phyloP scores from a whole-genome alignment of 1,140 invertebrate genomes.

The Neodiprion fabricii region DNA sequence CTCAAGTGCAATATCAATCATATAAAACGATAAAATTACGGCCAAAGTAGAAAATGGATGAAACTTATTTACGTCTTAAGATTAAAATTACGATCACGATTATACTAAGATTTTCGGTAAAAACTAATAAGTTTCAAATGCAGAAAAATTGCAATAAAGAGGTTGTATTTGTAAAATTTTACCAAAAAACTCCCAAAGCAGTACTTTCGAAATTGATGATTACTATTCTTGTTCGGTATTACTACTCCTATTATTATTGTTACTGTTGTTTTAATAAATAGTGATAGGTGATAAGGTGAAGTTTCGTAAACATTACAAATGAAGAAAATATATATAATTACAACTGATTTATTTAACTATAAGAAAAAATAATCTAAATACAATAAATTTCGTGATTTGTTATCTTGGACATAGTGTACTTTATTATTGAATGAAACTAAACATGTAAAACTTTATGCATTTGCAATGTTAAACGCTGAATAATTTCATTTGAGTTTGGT shows the following conservation, averaged over 20 bases:
- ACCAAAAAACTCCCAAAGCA: background rate
- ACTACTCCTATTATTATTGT: too few species aligned
- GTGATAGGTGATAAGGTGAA: background rate
- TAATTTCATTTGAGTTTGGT: background rate
- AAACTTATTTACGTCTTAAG: background rate
- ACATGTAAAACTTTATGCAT: background rate
- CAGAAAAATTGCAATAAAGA: background rate
- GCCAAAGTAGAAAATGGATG: background rate
- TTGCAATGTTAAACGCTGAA: background rate
- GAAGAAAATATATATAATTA: background rate
- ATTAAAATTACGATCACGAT: background rate
- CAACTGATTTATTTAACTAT: slow-evolving; percentile 2
- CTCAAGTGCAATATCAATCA: background rate
- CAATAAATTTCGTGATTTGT: background rate
- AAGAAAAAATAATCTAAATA: background rate
- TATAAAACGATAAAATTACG: background rate
- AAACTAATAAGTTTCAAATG: background rate
- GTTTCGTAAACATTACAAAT: background rate
- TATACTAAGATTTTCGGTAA: background rate
- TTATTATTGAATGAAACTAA: background rate
- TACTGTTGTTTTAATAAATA: too few species aligned
- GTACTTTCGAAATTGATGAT: too few species aligned
- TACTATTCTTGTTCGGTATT: too few species aligned
- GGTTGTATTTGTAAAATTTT: background rate
- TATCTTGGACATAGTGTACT: background rate